Percentiles rank a stretch among this genome's conserved stretches.
Evolutionary conservation across 30 jellyfish, hydroid and myxozoan species (phyloP).

Genomic region (Hydractinia symbiolongicarpus): DNA sequence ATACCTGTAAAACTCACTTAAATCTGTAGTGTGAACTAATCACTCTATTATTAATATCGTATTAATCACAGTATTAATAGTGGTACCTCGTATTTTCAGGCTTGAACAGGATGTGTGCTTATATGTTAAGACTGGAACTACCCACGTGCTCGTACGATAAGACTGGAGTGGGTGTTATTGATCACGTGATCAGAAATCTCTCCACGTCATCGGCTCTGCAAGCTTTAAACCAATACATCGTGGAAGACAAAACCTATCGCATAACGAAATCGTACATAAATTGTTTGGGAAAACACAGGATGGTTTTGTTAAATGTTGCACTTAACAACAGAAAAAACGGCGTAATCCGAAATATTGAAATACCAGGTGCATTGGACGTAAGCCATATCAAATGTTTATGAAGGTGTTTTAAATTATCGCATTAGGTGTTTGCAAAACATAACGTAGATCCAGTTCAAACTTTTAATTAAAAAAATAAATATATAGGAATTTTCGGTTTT

Average conservation of each 20-base stretch:
- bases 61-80: no score
- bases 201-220: not conserved
- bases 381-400: not conserved
- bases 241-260: conserved; percentile 30
- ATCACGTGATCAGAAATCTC: not conserved
- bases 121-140: conserved; percentile 5
- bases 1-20: no score
- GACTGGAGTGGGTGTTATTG: not conserved
- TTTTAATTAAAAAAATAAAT: no score
- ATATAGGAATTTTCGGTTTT: no score
- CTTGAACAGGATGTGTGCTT: conserved; percentile 2
- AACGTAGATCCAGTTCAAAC: no score
- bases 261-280: conserved; percentile 29
- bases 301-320: conserved; percentile 25
- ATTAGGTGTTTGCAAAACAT: not conserved
- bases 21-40: no score
- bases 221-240: conserved; percentile 71
- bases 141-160: not conserved
- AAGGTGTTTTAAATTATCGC: not conserved
- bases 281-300: conserved; percentile 44
- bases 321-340: not conserved
- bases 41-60: no score
- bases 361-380: conserved; percentile 13
- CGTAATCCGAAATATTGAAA: not conserved
- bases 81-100: not conserved